Evolutionary conservation across 2,797 vertebrate species (phyloP).

Genomic region (Poliocrania exsul): DNA sequence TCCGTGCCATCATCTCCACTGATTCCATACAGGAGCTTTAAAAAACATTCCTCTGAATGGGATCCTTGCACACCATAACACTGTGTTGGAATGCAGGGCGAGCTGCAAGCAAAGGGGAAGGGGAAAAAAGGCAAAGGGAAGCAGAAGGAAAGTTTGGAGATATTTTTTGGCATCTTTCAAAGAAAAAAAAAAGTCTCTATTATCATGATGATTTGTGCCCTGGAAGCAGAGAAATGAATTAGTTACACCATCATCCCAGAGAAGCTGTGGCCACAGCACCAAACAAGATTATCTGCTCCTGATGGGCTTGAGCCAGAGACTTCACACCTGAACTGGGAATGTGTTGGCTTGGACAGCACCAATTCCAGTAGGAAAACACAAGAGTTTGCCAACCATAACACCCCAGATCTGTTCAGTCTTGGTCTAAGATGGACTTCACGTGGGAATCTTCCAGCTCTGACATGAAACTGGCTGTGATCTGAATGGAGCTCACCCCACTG

Average conservation of each 20-base stretch:
- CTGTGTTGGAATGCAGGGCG: background rate
- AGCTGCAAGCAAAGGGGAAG: background rate
- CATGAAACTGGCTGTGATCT: background rate
- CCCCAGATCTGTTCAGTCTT: background rate
- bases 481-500: background rate
- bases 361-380: background rate
- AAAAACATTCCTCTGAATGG: slow-evolving; percentile 19
- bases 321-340: background rate
- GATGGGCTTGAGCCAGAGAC: background rate
- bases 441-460: background rate
- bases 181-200: background rate
- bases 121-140: background rate
- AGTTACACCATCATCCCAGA: background rate
- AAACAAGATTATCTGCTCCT: background rate
- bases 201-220: background rate
- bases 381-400: background rate
- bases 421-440: background rate
- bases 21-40: background rate
- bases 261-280: background rate
- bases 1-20: background rate
- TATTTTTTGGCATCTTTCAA: background rate
- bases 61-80: background rate
- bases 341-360: background rate
- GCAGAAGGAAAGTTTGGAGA: background rate
- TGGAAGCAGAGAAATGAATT: background rate